Percentiles rank a stretch among this genome's conserved stretches.
Conservation (phyloP, 2,888 invertebrate genomes). For the Celastrina argiolus region DNA sequence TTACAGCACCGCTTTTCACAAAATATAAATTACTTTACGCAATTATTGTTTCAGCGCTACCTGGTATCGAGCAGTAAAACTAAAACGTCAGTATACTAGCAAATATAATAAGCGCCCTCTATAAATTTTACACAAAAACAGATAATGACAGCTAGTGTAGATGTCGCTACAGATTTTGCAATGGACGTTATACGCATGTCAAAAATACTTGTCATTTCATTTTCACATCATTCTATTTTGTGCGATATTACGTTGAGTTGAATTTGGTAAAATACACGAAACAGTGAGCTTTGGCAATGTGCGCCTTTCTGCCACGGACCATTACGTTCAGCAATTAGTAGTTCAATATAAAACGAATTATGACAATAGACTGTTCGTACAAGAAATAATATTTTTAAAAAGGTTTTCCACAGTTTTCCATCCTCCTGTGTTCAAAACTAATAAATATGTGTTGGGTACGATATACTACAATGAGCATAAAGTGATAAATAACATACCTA, state of each 20-base stretch:
- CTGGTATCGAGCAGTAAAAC: slow-evolving; percentile 39
- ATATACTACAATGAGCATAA: slow-evolving; percentile 45
- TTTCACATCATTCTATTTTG: slow-evolving; percentile 68
- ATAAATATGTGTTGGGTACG: slow-evolving; percentile 29
- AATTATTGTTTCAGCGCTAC: slow-evolving; percentile 33
- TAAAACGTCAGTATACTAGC: not conserved
- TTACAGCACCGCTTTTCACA: no score
- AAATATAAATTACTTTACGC: not conserved
- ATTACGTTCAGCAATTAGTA: slow-evolving; percentile 47
- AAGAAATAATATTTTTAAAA: slow-evolving; percentile 42
- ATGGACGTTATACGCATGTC: slow-evolving; percentile 66
- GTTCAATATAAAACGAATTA: slow-evolving; percentile 34
- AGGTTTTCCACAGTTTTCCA: slow-evolving; percentile 51
- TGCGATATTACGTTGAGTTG: slow-evolving; percentile 61
- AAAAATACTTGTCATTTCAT: slow-evolving; percentile 68
- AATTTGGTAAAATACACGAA: slow-evolving; percentile 59
- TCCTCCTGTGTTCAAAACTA: slow-evolving; percentile 27
- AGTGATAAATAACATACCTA: slow-evolving; percentile 48
- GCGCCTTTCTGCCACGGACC: slow-evolving; percentile 45
- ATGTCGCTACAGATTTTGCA: slow-evolving; percentile 44
- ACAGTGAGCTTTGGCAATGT: slow-evolving; percentile 55
- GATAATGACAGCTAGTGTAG: slow-evolving; percentile 34
- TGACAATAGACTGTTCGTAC: slow-evolving; percentile 41
- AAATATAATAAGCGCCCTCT: not conserved
- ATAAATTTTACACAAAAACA: not conserved